A percentile compares a stretch with the other conserved stretches of the same genome.
Evolutionary conservation across 2,113 vertebrate species (phyloP).

Genomic region (Amphiprion ocellaris): DNA sequence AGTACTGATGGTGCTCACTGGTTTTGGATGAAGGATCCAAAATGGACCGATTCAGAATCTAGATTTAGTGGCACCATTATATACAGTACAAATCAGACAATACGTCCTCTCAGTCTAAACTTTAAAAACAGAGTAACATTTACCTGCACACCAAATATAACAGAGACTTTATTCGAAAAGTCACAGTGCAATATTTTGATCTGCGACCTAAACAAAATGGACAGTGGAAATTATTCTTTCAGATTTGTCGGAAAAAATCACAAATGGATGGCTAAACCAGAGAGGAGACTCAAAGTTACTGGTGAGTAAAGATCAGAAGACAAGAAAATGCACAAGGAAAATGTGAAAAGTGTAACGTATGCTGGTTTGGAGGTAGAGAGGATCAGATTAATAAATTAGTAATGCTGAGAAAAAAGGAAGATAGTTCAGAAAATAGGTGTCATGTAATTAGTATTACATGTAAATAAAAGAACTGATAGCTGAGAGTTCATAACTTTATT

Average conservation of each 20-base stretch:
- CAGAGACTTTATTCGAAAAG: fast-evolving
- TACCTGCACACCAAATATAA: fast-evolving
- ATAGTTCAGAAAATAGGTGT: too few relatives aligned
- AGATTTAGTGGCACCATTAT: slow-evolving; percentile 19
- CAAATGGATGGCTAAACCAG: fast-evolving
- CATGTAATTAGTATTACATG: too few relatives aligned
- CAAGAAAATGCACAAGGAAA: not conserved
- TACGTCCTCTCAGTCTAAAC: not conserved
- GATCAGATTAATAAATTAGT: too few relatives aligned
- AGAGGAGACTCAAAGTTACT: slow-evolving; percentile 31
- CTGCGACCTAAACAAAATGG: slow-evolving; percentile 50
- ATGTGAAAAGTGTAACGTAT: too few relatives aligned
- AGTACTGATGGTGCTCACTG: fast-evolving
- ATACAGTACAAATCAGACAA: slow-evolving; percentile 4
- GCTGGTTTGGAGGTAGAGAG: too few relatives aligned
- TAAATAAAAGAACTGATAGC: too few relatives aligned
- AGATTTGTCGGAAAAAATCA: slow-evolving; percentile 16
- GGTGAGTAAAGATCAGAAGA: slow-evolving; percentile 54
- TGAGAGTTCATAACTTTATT: too few relatives aligned
- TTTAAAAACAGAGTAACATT: slow-evolving; percentile 59
- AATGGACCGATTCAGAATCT: fast-evolving
- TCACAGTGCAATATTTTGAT: slow-evolving; percentile 47
- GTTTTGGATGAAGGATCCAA: slow-evolving; percentile 75
- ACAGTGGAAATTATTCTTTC: slow-evolving; percentile 71
- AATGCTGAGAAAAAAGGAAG: too few relatives aligned